Evolutionary conservation across 2,797 vertebrate genomes (phyloP).

Genomic region (Tragelaphus oryx): DNA sequence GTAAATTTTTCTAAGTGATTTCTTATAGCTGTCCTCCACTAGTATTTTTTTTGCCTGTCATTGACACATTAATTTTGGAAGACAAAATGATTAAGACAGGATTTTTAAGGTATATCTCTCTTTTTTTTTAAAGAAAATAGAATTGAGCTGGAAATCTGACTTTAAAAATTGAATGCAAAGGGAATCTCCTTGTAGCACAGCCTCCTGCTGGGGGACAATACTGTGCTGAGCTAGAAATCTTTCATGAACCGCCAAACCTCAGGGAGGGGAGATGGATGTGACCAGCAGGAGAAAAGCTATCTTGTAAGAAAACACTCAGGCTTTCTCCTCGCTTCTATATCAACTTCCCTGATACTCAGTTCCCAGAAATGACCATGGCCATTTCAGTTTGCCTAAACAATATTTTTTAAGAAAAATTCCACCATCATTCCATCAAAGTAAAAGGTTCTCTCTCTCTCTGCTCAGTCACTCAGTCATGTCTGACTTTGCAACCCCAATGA

Average conservation of each 20-base stretch:
- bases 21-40: neutral
- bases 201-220: neutral
- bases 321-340: neutral
- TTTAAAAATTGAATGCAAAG: slow-evolving; percentile 23
- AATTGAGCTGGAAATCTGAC: slow-evolving; percentile 22
- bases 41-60: neutral
- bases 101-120: neutral
- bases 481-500: neutral
- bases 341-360: neutral
- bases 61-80: neutral
- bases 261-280: neutral
- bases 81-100: neutral
- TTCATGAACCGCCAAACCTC: neutral
- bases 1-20: slow-evolving; percentile 7
- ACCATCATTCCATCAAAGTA: neutral
- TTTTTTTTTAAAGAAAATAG: neutral
- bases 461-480: neutral
- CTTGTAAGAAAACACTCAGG: neutral
- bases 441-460: neutral
- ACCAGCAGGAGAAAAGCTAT: neutral
- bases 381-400: slow-evolving; percentile 15
- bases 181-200: neutral
- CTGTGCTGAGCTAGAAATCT: neutral
- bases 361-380: neutral
- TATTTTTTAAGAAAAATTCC: slow-evolving; percentile 5